phyloP scores from a whole-genome alignment of 1,140 invertebrate genomes.

The Bombus turneri region DNA sequence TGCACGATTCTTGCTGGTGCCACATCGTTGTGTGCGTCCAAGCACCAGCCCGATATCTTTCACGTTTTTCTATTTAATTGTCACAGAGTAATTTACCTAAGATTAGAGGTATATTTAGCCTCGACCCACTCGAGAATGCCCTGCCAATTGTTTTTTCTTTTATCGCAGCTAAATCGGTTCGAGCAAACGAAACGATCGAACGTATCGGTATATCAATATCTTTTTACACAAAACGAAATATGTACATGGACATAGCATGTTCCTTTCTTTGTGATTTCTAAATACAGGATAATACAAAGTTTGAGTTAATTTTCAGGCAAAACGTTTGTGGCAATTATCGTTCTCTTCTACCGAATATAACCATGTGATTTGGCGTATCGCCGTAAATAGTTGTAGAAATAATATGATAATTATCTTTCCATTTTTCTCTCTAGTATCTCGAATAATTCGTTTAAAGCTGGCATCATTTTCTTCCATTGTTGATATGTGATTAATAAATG shows the following conservation, averaged over 20 bases:
- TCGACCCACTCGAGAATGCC: slow-evolving; percentile 60
- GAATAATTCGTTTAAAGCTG: not conserved
- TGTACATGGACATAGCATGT: not conserved
- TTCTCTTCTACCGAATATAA: not conserved
- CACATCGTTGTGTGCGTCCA: not conserved
- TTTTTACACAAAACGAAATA: slow-evolving; percentile 8
- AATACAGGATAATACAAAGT: no score
- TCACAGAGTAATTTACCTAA: slow-evolving; percentile 26
- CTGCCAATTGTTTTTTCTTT: slow-evolving; percentile 28
- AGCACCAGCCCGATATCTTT: not conserved
- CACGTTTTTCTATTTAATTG: not conserved
- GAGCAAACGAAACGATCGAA: slow-evolving; percentile 28
- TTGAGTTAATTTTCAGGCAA: not conserved
- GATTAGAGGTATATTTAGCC: slow-evolving; percentile 54
- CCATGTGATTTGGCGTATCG: not conserved
- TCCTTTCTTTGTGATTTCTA: no score
- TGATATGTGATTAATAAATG: slow-evolving; percentile 45
- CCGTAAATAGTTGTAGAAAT: not conserved
- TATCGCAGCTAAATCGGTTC: slow-evolving; percentile 21
- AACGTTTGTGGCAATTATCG: not conserved
- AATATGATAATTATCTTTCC: not conserved
- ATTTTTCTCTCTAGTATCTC: not conserved
- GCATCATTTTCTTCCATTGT: not conserved
- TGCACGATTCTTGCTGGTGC: not conserved
- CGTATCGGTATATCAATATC: not conserved